Evolutionary conservation across 1,140 invertebrate species (phyloP).

Genomic region (Drosophila ambigua): DNA sequence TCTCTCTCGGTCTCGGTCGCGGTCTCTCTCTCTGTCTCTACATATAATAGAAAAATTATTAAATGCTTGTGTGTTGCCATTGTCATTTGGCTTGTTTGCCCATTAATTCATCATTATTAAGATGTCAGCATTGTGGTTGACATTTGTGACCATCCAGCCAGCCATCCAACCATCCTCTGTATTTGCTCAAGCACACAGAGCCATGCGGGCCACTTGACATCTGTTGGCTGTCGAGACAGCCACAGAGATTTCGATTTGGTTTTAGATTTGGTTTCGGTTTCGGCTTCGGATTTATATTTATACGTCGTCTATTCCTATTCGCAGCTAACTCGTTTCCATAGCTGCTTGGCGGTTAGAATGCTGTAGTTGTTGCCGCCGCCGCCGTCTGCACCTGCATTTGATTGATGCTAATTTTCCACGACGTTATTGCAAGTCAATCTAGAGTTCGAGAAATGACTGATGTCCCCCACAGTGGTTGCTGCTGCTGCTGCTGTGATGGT

Average conservation of each 20-base stretch:
- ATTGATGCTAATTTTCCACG: slow-evolving; percentile 78
- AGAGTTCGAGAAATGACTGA: slow-evolving; percentile 52
- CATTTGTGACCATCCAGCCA: slow-evolving; percentile 61
- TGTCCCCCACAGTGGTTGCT: slow-evolving; percentile 27
- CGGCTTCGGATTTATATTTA: slow-evolving; percentile 19
- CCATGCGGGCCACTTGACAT: slow-evolving; percentile 80
- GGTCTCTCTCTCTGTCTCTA: background rate
- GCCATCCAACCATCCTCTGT: slow-evolving; percentile 9
- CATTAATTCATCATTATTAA: slow-evolving; percentile 83
- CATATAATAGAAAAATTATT: slow-evolving; percentile 73
- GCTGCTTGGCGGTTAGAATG: slow-evolving; percentile 5
- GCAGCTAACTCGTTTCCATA: slow-evolving; percentile 26
- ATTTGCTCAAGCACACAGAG: slow-evolving; percentile 4
- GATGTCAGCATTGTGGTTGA: slow-evolving; percentile 79
- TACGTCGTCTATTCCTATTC: slow-evolving; percentile 19
- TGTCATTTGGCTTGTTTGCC: slow-evolving; percentile 73
- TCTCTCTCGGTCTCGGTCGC: too few relatives aligned
- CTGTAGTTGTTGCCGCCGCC: slow-evolving; percentile 8
- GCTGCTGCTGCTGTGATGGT: background rate
- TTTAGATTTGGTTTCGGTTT: slow-evolving; percentile 19
- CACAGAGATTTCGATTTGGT: slow-evolving; percentile 55
- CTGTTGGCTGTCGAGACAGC: slow-evolving; percentile 61
- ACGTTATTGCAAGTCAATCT: slow-evolving; percentile 72
- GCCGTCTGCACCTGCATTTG: slow-evolving; percentile 71
- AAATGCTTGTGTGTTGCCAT: slow-evolving; percentile 63